These are phyloP conservation scores for Ondatra zibethicus DNA, from an alignment of 2,113 vertebrate species.

Conservation along the genomic window DNA sequence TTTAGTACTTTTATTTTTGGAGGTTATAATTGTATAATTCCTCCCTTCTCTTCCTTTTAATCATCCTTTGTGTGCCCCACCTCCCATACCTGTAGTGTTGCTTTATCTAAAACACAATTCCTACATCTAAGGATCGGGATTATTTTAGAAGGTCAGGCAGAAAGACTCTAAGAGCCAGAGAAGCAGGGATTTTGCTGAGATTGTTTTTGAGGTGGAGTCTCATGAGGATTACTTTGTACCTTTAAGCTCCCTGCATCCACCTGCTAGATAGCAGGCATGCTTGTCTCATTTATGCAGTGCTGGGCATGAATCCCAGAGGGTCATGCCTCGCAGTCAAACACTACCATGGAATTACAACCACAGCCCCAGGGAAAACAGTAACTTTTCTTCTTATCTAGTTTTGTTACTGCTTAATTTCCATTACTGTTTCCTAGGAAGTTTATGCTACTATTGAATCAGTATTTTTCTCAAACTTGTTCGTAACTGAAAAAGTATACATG, in stretches of 20 bases:
- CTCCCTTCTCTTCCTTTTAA: background rate
- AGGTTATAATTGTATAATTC: background rate
- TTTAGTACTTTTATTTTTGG: background rate
- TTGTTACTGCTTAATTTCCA: background rate
- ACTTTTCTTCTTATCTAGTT: conserved; percentile 47
- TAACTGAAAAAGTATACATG: background rate
- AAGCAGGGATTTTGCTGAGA: background rate
- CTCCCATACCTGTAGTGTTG: background rate
- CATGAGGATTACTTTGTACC: background rate
- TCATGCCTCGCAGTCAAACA: background rate
- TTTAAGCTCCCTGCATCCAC: background rate
- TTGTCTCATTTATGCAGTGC: background rate
- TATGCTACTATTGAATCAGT: conserved; percentile 18
- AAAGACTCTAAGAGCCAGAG: background rate
- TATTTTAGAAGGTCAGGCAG: background rate
- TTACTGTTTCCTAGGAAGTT: conserved; percentile 27
- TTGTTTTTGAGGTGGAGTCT: background rate
- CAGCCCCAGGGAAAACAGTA: background rate
- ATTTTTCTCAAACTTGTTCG: background rate
- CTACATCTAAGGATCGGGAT: background rate
- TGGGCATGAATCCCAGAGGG: background rate
- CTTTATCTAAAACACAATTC: background rate
- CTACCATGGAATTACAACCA: background rate
- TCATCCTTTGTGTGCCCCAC: background rate
- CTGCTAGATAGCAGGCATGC: background rate